phyloP scores from a whole-genome alignment of 2,113 vertebrate genomes.

The Esox niger region DNA sequence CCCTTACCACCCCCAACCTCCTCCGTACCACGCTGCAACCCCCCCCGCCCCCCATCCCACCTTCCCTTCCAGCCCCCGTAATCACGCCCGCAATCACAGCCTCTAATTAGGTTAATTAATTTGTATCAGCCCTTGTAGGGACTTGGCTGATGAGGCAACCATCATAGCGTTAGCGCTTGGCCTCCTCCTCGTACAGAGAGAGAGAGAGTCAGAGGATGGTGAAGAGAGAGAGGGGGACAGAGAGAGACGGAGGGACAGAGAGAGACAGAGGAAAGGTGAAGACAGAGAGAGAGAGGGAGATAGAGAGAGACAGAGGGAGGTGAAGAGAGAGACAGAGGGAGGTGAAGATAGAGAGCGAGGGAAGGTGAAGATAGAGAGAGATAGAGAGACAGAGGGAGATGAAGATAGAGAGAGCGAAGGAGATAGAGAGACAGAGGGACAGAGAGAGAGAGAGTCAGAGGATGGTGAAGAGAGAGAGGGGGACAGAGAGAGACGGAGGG shows the following conservation, averaged over 20 bases:
- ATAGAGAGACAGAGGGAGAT: not conserved
- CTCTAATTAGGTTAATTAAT: conserved; percentile 99
- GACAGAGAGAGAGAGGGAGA: conserved; percentile 3
- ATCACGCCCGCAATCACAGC: conserved; percentile 99
- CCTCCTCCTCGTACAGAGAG: conserved; percentile 69
- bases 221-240: no score
- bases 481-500: no score
- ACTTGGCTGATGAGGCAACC: conserved; percentile 98
- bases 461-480: no score
- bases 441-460: conserved; percentile 15
- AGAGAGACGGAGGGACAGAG: no score
- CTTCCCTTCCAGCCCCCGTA: conserved; percentile 75
- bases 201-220: conserved; percentile 2
- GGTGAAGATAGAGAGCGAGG: conserved; percentile 2
- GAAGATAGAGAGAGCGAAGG: no score
- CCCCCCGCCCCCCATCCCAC: conserved; percentile 75
- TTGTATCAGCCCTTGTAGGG: conserved; percentile 99
- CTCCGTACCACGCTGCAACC: no score
- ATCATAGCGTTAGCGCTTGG: conserved; percentile 85
- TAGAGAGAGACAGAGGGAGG: not conserved
- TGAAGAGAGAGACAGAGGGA: no score
- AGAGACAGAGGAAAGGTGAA: no score
- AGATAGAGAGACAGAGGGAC: conserved; percentile 6
- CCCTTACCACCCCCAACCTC: conserved; percentile 70
- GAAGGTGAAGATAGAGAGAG: not conserved